Evolutionary conservation across 2,113 vertebrate species (phyloP), one percentile per base, ranked within the genome.

Genomic region (Entosphenus tridentatus): DNA sequence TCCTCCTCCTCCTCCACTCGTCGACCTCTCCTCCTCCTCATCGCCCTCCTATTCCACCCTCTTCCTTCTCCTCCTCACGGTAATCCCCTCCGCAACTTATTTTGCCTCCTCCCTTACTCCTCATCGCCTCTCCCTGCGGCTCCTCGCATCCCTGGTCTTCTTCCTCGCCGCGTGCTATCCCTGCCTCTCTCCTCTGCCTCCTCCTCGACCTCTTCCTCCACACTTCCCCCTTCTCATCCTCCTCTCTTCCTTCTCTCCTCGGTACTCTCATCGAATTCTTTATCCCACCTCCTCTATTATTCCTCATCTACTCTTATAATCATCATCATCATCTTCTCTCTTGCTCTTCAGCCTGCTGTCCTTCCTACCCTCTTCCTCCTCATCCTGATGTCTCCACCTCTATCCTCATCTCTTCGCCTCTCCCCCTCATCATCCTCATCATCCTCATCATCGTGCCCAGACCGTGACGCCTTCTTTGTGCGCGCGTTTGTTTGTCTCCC

Each of bases 401-500:
- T 62, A 1, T 62, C 58, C 16, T 17, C 16, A 17, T 7, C 58
- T 62, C 58, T 62, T 17, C 2, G 13, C 16, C 58, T 62, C 13
- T 62, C 58, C 16, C 3, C 16, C 58, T 3, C 58, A 13, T 17
- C 16, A 3, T 62, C 16, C 5, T 62, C 58, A 4, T 17, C 16
- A 7, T 17, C 58, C 3, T 62, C 58, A 14, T 62, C 4, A 62
- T 17, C 58, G 4, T 17, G 16, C 16, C 16, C 58, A 62, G 58
- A 62, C 58, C 13, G 58, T 17, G 58, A 62, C 16, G 1, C 16
- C 3, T 13, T 62, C 13, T 62, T 13, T 62, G 58, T 62, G 58
- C 16, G 58, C 3, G 58, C 7, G 58, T 62, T 13, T 62, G 58
- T 62, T 13, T 62, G 58, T 62, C 13, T 62, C 79, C 80, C 74